phyloP scores from a whole-genome alignment of 2,888 invertebrate genomes.

The Callyntrura guangdongensis region DNA sequence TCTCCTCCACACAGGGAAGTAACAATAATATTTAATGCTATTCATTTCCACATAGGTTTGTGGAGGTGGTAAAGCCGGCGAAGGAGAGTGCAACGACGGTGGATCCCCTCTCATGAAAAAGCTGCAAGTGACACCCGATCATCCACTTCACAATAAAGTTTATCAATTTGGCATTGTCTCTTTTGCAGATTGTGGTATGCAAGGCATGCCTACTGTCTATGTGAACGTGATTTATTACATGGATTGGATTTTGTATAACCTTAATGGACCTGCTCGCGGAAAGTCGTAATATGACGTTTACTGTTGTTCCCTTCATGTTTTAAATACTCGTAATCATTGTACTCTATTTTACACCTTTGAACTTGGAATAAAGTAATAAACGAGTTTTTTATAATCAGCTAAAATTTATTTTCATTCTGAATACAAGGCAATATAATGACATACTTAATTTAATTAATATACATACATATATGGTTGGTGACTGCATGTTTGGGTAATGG shows the following conservation, averaged over 20 bases:
- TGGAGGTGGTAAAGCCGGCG: slow-evolving; percentile 79
- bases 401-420: too few species aligned
- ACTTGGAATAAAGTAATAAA: too few species aligned
- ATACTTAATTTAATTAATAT: too few species aligned
- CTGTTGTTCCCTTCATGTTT: too few species aligned
- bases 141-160: slow-evolving; percentile 57
- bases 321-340: too few species aligned
- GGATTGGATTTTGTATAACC: slow-evolving; percentile 82
- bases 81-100: slow-evolving; percentile 81
- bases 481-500: too few species aligned
- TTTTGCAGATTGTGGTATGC: slow-evolving; percentile 81
- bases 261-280: slow-evolving; percentile 28
- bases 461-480: too few species aligned
- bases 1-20: too few species aligned
- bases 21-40: too few species aligned
- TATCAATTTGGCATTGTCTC: slow-evolving; percentile 82
- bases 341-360: too few species aligned
- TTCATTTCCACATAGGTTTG: slow-evolving; percentile 71
- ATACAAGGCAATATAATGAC: too few species aligned
- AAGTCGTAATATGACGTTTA: neutral
- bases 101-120: slow-evolving; percentile 79
- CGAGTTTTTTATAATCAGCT: too few species aligned
- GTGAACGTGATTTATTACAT: slow-evolving; percentile 83
- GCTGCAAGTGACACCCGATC: slow-evolving; percentile 1
- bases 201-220: slow-evolving; percentile 83